phyloP scores from a whole-genome alignment of 2,888 invertebrate genomes.

The Thecocarcelia acutangulata region DNA sequence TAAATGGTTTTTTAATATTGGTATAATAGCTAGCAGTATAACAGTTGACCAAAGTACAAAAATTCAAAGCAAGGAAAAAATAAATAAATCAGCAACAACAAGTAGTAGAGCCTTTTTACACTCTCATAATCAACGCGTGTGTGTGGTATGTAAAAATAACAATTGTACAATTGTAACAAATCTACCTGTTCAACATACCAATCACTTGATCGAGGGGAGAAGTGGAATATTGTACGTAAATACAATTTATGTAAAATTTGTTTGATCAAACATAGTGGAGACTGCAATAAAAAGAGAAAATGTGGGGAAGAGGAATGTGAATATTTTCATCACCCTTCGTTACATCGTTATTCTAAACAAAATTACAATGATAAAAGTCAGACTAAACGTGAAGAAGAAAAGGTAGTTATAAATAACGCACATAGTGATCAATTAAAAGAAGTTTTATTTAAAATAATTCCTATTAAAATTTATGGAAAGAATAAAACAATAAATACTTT shows the following conservation, averaged over 20 bases:
- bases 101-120: constrained; percentile 21
- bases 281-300: background rate
- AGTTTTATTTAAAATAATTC: constrained; percentile 34
- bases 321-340: constrained; percentile 30
- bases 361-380: background rate
- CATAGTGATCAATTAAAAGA: constrained; percentile 14
- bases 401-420: constrained; percentile 6
- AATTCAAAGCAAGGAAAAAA: constrained; percentile 3
- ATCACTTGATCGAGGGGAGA: constrained; percentile 22
- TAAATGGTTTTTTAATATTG: too few relatives aligned
- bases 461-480: constrained; percentile 27
- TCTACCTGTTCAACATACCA: constrained; percentile 20
- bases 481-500: constrained; percentile 23
- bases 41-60: constrained; percentile 38
- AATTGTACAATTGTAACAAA: constrained; percentile 28
- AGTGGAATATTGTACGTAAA: constrained; percentile 37
- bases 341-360: constrained; percentile 35
- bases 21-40: constrained; percentile 38
- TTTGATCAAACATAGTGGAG: constrained; percentile 10
- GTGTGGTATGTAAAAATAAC: constrained; percentile 24
- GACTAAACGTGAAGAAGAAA: background rate
- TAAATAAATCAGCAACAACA: background rate
- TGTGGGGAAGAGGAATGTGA: constrained; percentile 26
- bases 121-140: constrained; percentile 29
- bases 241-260: constrained; percentile 21